These are phyloP conservation scores for silkworm (Bombyx mori) DNA, from an alignment of 1,140 invertebrate species.

Conservation along the genomic window ASM3026992v2 NC_085116.1:1006001-1006500, in stretches of 20 bases:
- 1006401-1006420: slow-evolving; percentile 41
- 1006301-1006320: slow-evolving; percentile 46
- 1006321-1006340: slow-evolving; percentile 54
- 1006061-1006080: no score
- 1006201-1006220: background rate
- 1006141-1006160: no score
- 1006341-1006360: slow-evolving; percentile 12
- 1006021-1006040: no score
- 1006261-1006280: slow-evolving; percentile 34
- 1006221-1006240: slow-evolving; percentile 1
- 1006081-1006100: no score
- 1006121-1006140: no score
- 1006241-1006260: background rate
- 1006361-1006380: slow-evolving; percentile 13
- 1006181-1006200: background rate
- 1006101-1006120: no score
- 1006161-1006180: background rate
- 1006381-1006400: slow-evolving; percentile 44
- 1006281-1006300: slow-evolving; percentile 54
- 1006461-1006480: no score
- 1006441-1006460: no score
- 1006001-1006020: no score
- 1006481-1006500: no score
- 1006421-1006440: no score
- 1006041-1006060: no score